Base-by-base conservation (phyloP, 1,140 invertebrate genomes). In the Sipha flava region DNA sequence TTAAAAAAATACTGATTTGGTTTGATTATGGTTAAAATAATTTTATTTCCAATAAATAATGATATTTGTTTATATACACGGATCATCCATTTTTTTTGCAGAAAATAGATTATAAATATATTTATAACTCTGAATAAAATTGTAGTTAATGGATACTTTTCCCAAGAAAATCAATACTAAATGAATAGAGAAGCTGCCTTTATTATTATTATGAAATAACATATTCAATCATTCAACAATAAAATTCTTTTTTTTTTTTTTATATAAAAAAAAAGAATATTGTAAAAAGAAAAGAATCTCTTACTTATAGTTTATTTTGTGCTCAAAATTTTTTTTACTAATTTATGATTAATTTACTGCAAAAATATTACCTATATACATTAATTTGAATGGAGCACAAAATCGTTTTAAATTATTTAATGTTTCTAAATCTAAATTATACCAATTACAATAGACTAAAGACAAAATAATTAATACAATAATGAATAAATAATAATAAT, bases 61-160 rank as follows among this genome's bases (percentile, higher is more conserved):
- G n/a, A n/a, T n/a, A n/a, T n/a, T n/a, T n/a, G n/a, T n/a, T n/a
- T n/a, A n/a, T n/a, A n/a, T n/a, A n/a, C n/a, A n/a, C n/a, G n/a
- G n/a, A n/a, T n/a, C n/a, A n/a, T n/a, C n/a, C n/a, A n/a, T n/a
- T n/a, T n/a, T n/a, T n/a, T n/a, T n/a, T n/a, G n/a, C n/a, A n/a
- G n/a, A n/a, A n/a, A n/a, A n/a, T n/a, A n/a, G 21, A 31, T 66
- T 23, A 66, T 66, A 66, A 66, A 66, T 66, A 40, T 66, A 66
- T 66, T 66, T n/a, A n/a, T n/a, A n/a, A 66, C 31, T 40, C 62
- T 40, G 62, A 66, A 66, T 66, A 29, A 64, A 21, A 66, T 40
- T 16, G 6, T 66, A 64, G 34, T 37, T 34, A 34, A 34, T 62
- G n/a, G n/a, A 62, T 21, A 64, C n/a, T 64, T 21, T 64, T n/a